Conservation (phyloP, 2,888 invertebrate species). For the Fragum sueziense region DNA sequence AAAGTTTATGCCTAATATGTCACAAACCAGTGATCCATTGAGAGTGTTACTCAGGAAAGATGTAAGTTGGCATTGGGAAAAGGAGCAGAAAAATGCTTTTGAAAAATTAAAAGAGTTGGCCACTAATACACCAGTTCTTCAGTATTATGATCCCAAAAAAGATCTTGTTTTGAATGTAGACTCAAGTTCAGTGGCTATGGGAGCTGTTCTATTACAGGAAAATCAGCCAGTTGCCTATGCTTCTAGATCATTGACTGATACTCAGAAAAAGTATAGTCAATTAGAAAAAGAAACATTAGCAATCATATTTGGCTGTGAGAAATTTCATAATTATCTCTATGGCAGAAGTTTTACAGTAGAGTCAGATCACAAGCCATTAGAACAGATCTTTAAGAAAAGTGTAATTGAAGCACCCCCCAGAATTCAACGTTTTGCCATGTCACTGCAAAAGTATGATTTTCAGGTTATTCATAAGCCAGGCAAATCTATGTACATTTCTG, state of each 20-base stretch:
- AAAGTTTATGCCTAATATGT: slow-evolving; percentile 6
- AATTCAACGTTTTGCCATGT: slow-evolving; percentile 24
- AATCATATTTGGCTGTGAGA: slow-evolving; percentile 49
- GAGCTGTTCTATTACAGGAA: slow-evolving; percentile 52
- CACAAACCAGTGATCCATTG: background rate
- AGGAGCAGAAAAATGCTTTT: slow-evolving; percentile 5
- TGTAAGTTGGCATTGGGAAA: slow-evolving; percentile 3
- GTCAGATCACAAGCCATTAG: slow-evolving; percentile 51
- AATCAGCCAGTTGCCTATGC: slow-evolving; percentile 47
- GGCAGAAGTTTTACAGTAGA: slow-evolving; percentile 43
- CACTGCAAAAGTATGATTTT: slow-evolving; percentile 51
- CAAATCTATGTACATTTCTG: slow-evolving; percentile 47
- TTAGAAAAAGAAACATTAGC: slow-evolving; percentile 59
- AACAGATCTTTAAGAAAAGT: slow-evolving; percentile 44
- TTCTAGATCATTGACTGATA: slow-evolving; percentile 45
- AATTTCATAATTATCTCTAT: slow-evolving; percentile 48
- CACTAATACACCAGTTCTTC: too few relatives aligned
- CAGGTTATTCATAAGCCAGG: slow-evolving; percentile 46
- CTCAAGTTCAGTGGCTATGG: too few relatives aligned
- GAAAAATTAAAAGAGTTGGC: background rate
- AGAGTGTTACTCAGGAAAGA: slow-evolving; percentile 1
- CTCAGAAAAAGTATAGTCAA: slow-evolving; percentile 51
- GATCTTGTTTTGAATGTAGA: too few relatives aligned
- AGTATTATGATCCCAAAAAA: too few relatives aligned
- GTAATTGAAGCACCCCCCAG: slow-evolving; percentile 32